phyloP scores from a whole-genome alignment of 2,888 invertebrate species.

The Tethea ocularis region DNA sequence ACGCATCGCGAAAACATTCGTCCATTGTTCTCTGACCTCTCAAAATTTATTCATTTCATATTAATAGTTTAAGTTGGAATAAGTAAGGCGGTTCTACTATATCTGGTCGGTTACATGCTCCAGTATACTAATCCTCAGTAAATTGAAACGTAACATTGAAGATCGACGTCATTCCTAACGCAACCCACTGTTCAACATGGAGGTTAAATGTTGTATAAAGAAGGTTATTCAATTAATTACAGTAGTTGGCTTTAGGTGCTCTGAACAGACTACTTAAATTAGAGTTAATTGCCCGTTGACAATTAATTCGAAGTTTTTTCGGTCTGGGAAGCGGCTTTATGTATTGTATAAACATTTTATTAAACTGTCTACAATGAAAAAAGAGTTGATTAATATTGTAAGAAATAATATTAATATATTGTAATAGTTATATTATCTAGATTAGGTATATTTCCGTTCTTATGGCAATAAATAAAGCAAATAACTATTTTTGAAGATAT shows the following conservation, averaged over 20 bases:
- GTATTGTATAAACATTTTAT: neutral
- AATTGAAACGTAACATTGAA: constrained; percentile 56
- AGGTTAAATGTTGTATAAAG: constrained; percentile 22
- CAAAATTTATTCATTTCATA: constrained; percentile 16
- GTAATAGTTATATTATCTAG: too few species aligned
- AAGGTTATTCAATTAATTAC: constrained; percentile 17
- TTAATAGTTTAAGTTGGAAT: neutral
- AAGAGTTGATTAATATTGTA: too few species aligned
- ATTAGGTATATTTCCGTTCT: too few species aligned
- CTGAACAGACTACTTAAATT: neutral
- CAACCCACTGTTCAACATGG: constrained; percentile 26
- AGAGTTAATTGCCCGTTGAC: neutral
- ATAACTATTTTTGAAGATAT: too few species aligned
- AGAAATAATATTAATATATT: too few species aligned
- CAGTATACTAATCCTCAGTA: constrained; percentile 49
- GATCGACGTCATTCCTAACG: constrained; percentile 32
- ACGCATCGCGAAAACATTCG: constrained; percentile 27
- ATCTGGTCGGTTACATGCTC: constrained; percentile 29
- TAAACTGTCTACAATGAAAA: neutral
- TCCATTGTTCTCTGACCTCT: constrained; percentile 30
- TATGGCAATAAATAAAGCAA: too few species aligned
- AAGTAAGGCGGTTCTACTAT: constrained; percentile 19
- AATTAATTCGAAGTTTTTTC: neutral
- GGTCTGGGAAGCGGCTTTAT: neutral
- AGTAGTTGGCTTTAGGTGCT: constrained; percentile 6